A percentile compares a stretch with the other conserved stretches of the same genome.
Evolutionary conservation across 2,888 invertebrate genomes (phyloP).

Genomic region (Leucophora obtusa): DNA sequence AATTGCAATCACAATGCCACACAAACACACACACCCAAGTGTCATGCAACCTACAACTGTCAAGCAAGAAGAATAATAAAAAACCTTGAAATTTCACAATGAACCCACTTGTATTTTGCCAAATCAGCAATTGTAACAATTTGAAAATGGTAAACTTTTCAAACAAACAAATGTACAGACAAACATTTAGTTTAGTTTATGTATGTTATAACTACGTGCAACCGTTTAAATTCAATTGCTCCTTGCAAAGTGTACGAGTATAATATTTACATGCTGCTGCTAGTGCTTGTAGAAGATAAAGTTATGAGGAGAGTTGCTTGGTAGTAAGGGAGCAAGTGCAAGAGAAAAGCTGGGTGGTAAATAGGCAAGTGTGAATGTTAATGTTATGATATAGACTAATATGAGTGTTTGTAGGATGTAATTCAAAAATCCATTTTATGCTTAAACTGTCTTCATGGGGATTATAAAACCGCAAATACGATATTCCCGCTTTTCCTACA

Average conservation of each 20-base stretch:
- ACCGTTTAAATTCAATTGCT: slow-evolving; percentile 54
- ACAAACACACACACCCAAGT: slow-evolving; percentile 6
- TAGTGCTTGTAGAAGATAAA: background rate
- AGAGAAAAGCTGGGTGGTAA: background rate
- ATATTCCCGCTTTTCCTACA: background rate
- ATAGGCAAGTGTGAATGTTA: background rate
- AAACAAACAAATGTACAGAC: background rate
- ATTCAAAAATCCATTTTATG: slow-evolving; percentile 58
- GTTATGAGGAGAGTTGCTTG: background rate
- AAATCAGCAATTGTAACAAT: slow-evolving; percentile 60
- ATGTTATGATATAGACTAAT: slow-evolving; percentile 18
- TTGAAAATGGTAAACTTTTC: slow-evolving; percentile 34
- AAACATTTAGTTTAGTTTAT: slow-evolving; percentile 2
- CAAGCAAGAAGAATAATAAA: background rate
- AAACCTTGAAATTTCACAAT: slow-evolving; percentile 53
- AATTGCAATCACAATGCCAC: slow-evolving; percentile 37
- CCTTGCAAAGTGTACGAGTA: slow-evolving; percentile 15
- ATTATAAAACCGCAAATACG: slow-evolving; percentile 35
- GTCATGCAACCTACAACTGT: slow-evolving; percentile 12
- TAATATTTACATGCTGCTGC: slow-evolving; percentile 6
- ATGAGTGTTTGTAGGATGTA: slow-evolving; percentile 20
- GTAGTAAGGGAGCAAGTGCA: background rate
- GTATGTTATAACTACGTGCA: slow-evolving; percentile 7
- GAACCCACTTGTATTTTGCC: slow-evolving; percentile 48
- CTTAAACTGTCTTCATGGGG: slow-evolving; percentile 49